Evolutionary conservation across 2,113 vertebrate genomes (phyloP), one percentile per base, ranked within the genome.

Genomic region (Rhinoderma darwinii): DNA sequence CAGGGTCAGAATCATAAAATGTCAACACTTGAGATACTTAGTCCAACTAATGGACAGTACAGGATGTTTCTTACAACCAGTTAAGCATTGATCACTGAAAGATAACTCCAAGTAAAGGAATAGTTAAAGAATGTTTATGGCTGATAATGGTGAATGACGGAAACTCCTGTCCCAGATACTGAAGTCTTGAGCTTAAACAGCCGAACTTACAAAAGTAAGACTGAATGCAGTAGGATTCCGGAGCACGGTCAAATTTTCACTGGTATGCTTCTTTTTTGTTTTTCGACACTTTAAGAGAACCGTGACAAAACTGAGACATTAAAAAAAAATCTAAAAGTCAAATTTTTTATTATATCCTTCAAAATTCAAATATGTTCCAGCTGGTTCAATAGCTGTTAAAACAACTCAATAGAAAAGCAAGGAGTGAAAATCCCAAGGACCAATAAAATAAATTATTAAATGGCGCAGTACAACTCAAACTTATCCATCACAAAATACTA

Each of bases 401-500:
- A 30, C 18, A 70, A 54, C 30, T 14, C 35, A 37, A 75, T 50
- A 84, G 39, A 41, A 32, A 78, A 22, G 47, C 11, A 12, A 47
- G 44, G 20, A 70, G 32, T 56, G 51, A 63, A 70, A 77, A 44
- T 63, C 25, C 6, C 27, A 85, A 78, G 61, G 10, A 41, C 76
- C 63, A 27, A 61, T 63, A 12, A 61, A 86, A 81, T 59, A 11
- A 41, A 81, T 63, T 63, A 91, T 92, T 92, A 88, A 90, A 72
- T 11, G 56, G 47, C 43, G 84, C 84, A 89, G 77, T 86, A 84
- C 61, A 51, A 68, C 50, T 54, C 84, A 84, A 89, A 78, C 72
- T 76, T 20, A 84, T 83, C 86, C 87, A 88, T 89, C 89, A 92
- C 85, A 74, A 89, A 90, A 41, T 32, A 89, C 27, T 89, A 91